Conservation (phyloP, 2,888 invertebrate genomes). For the Drosophila pegasa region DNA sequence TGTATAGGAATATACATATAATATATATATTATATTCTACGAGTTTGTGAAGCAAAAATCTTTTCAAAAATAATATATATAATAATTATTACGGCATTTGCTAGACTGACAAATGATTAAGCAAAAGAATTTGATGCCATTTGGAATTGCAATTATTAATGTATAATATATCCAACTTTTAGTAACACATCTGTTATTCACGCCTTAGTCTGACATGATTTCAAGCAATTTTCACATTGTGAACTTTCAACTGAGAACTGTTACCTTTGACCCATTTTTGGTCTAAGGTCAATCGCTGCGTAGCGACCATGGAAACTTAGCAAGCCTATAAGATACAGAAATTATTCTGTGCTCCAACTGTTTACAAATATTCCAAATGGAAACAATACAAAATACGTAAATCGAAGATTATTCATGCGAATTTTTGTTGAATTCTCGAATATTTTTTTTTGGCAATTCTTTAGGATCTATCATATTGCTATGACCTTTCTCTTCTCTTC, state of each 20-base stretch:
- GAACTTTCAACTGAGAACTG: background rate
- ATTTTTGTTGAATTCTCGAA: background rate
- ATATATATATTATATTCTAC: background rate
- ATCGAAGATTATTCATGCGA: slow-evolving; percentile 6
- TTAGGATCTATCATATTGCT: background rate
- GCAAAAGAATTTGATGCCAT: background rate
- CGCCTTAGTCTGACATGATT: background rate
- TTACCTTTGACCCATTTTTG: slow-evolving; percentile 7
- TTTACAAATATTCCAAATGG: slow-evolving; percentile 47
- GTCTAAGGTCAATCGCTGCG: slow-evolving; percentile 32
- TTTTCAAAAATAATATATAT: slow-evolving; percentile 1
- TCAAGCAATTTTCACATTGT: background rate
- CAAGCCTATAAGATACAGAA: slow-evolving; percentile 45
- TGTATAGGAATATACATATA: background rate
- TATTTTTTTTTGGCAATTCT: slow-evolving; percentile 3
- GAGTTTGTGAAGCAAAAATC: background rate
- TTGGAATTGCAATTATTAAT: background rate
- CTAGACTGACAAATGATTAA: background rate
- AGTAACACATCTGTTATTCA: background rate
- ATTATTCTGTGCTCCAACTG: slow-evolving; percentile 40
- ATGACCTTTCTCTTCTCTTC: background rate
- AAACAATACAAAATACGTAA: slow-evolving; percentile 30
- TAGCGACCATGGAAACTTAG: slow-evolving; percentile 22
- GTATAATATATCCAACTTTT: background rate
- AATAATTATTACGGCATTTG: background rate